Evolutionary conservation across 2,797 vertebrate species (phyloP), one percentile per base, ranked within the genome.

Genomic region (Hoplostethus atlanticus): DNA sequence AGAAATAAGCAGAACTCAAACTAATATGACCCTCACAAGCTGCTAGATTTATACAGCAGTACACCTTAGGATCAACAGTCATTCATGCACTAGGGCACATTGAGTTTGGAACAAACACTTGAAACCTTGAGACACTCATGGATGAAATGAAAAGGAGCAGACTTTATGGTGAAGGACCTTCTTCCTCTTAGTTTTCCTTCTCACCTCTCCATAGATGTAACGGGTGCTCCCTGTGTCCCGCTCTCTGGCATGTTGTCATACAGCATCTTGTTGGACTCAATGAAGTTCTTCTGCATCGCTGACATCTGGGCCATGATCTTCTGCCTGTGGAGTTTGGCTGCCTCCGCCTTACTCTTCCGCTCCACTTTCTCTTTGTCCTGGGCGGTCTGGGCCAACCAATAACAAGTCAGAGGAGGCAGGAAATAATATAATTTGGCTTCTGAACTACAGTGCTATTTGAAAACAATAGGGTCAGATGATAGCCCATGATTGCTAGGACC

Each of bases 231-330:
- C 12, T 95, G 96, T 12, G 76, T 84, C 12, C 90, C 76, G 1
- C 92, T 94, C 79, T 99, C 97, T 61, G 94, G 92, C 54, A 97
- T 95, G 81, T 95, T 98, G 77, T 99, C 97, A 55, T 98, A 99
- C 6, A 99, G 94, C 79, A 98, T 95, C 79, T 97, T 99, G 90
- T 99, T 96, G 51, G 96, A 97, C 93, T 99, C 98, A 17, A 99
- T 99, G 79, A 99, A 99, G 90, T 98, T 99, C 85, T 95, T 99
- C 93, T 99, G 98, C 93, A 99, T 95, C n/a, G 96, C 96, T 48
- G 98, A 99, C 97, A 99, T 99, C 88, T 99, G 98, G 66, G 97
- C 98, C 98, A 99, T 99, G 60, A 99, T 98, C 91, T 98, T 99
- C 92, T 99, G 97, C 3, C 98, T 95, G 87, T 99, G 98, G 44